A percentile compares a stretch with the other conserved stretches of the same genome.
phyloP scores from a whole-genome alignment of 2,797 vertebrate species.

The Onychomys arenicola region DNA sequence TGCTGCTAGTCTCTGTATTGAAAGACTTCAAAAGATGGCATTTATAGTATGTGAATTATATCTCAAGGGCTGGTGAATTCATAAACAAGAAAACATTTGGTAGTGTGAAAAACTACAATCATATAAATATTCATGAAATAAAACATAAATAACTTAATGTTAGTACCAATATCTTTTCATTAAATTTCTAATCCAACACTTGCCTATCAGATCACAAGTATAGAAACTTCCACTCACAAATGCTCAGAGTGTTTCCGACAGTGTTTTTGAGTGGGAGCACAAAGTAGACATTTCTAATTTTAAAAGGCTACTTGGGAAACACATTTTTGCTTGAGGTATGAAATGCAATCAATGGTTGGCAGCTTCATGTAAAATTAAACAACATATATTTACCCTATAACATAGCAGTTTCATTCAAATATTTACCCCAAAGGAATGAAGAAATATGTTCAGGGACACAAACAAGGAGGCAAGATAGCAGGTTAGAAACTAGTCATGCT shows the following conservation, averaged over 20 bases:
- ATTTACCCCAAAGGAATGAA: slow-evolving; percentile 21
- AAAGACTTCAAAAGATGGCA: background rate
- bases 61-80: background rate
- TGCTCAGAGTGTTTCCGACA: background rate
- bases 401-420: slow-evolving; percentile 25
- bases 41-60: slow-evolving; percentile 8
- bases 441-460: background rate
- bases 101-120: background rate
- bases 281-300: background rate
- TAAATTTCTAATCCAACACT: background rate
- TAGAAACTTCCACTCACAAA: slow-evolving; percentile 1
- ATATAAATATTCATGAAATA: background rate
- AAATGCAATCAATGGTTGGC: slow-evolving; percentile 11
- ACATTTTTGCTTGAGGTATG: slow-evolving; percentile 27
- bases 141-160: background rate
- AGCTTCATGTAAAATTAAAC: slow-evolving; percentile 58
- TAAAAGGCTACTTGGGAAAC: slow-evolving; percentile 7
- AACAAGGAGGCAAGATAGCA: background rate
- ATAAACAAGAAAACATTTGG: slow-evolving; percentile 1
- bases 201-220: background rate
- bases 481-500: background rate
- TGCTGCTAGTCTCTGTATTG: background rate
- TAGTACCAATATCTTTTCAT: slow-evolving; percentile 22
- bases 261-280: background rate
- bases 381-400: background rate